Evolutionary conservation across 2,113 vertebrate species (phyloP).

Genomic region (Microcebus tavaratra): DNA sequence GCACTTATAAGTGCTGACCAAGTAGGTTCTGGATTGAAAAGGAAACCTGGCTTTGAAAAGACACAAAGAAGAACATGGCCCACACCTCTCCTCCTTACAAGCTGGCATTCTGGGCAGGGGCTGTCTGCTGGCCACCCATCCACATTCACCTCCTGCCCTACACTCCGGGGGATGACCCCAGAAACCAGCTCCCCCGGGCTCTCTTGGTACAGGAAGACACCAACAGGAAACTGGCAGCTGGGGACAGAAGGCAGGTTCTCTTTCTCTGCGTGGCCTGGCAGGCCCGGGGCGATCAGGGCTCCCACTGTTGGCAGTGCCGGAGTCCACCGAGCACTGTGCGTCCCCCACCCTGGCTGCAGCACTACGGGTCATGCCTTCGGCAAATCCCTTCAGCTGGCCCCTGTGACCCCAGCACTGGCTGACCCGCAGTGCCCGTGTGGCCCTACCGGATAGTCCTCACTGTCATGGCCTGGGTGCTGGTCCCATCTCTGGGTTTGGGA

Average conservation of each 20-base stretch:
- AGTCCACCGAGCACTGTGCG: too few relatives aligned
- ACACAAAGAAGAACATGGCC: neutral
- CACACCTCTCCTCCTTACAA: neutral
- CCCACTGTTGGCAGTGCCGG: too few relatives aligned
- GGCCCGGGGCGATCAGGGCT: fast-evolving
- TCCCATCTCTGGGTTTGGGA: too few relatives aligned
- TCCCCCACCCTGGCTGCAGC: neutral
- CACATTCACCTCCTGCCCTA: neutral
- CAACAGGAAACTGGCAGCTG: neutral
- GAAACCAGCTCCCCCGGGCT: neutral
- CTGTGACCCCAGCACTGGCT: neutral
- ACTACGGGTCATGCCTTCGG: neutral
- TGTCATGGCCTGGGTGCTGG: neutral
- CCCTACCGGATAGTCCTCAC: neutral
- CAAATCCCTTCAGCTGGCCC: neutral
- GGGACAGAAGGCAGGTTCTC: neutral
- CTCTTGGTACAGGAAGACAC: neutral
- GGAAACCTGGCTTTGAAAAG: neutral
- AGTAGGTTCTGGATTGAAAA: neutral
- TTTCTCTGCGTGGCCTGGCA: neutral
- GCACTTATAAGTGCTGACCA: neutral
- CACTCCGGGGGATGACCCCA: fast-evolving
- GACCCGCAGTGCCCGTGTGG: fast-evolving
- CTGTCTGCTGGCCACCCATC: neutral
- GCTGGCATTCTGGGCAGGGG: neutral